Percentiles rank a stretch among this genome's conserved stretches.
phyloP scores from a whole-genome alignment of 2,888 invertebrate species.

The Sesia bembeciformis region DNA sequence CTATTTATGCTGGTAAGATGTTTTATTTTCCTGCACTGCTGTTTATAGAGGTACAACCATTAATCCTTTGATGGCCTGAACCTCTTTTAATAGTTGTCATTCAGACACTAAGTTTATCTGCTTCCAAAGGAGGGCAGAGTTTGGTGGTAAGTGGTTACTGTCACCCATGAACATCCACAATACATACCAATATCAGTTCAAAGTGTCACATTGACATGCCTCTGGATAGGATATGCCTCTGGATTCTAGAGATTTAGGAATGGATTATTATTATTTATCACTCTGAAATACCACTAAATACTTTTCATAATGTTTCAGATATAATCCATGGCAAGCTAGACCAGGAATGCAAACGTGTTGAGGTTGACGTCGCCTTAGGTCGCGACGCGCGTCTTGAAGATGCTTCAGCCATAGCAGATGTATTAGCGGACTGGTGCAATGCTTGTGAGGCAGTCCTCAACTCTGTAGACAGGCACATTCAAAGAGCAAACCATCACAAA shows the following conservation, averaged over 20 bases:
- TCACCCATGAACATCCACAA: too few relatives aligned
- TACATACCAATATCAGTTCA: too few relatives aligned
- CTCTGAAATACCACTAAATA: background rate
- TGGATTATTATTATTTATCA: background rate
- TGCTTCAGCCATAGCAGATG: slow-evolving; percentile 85
- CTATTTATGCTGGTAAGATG: slow-evolving; percentile 90
- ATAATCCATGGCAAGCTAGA: slow-evolving; percentile 97
- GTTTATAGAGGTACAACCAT: background rate
- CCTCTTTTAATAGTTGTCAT: too few relatives aligned
- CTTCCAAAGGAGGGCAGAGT: too few relatives aligned
- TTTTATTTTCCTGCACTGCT: background rate
- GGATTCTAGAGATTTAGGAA: background rate
- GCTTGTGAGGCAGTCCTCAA: slow-evolving; percentile 89
- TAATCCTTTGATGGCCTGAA: background rate
- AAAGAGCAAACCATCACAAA: slow-evolving; percentile 89
- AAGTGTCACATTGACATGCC: too few relatives aligned
- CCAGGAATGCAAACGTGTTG: slow-evolving; percentile 93
- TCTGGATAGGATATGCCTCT: too few relatives aligned
- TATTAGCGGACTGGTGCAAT: slow-evolving; percentile 91
- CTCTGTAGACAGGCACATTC: slow-evolving; percentile 92
- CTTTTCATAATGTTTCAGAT: slow-evolving; percentile 65
- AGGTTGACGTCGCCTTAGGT: slow-evolving; percentile 95
- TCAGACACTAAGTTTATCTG: too few relatives aligned
- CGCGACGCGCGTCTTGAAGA: slow-evolving; percentile 92
- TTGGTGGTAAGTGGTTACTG: too few relatives aligned